Percentiles rank a stretch among this genome's conserved stretches.
These are phyloP conservation scores for Acleris sparsana DNA, from an alignment of 2,888 invertebrate genomes.

Conservation along the genomic window DNA sequence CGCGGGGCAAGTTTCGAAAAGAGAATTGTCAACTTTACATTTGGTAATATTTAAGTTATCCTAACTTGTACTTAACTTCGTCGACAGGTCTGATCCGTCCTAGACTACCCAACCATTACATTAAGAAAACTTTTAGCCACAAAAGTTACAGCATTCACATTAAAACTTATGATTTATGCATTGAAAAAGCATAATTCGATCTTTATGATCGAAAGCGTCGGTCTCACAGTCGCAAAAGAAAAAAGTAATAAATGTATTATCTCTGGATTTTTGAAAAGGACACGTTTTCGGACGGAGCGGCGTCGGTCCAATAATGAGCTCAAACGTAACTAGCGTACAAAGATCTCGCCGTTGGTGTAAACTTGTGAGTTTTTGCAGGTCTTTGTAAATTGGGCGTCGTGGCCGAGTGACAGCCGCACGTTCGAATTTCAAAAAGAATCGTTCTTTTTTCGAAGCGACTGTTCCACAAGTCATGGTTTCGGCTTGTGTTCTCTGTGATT, in stretches of 20 bases:
- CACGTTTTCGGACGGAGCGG: slow-evolving; percentile 61
- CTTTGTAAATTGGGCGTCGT: slow-evolving; percentile 49
- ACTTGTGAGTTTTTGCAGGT: slow-evolving; percentile 35
- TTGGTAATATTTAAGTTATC: too few relatives aligned
- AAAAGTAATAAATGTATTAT: slow-evolving; percentile 57
- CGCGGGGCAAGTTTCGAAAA: too few relatives aligned
- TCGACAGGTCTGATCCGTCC: too few relatives aligned
- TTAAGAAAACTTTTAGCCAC: slow-evolving; percentile 12
- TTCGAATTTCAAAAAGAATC: slow-evolving; percentile 66
- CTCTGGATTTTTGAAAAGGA: slow-evolving; percentile 61
- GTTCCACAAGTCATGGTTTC: slow-evolving; percentile 73
- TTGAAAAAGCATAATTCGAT: slow-evolving; percentile 35
- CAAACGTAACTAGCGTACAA: slow-evolving; percentile 43
- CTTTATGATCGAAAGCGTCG: slow-evolving; percentile 39
- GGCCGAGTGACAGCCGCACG: slow-evolving; percentile 62
- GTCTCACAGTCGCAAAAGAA: slow-evolving; percentile 39
- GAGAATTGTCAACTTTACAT: too few relatives aligned
- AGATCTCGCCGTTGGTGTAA: slow-evolving; percentile 39
- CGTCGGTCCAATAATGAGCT: slow-evolving; percentile 59
- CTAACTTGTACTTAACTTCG: too few relatives aligned
- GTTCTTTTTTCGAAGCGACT: slow-evolving; percentile 56
- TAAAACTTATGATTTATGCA: slow-evolving; percentile 38
- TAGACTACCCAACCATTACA: neutral
- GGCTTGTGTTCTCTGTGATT: slow-evolving; percentile 73
- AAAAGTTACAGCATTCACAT: neutral